phyloP scores from a whole-genome alignment of 2,113 vertebrate genomes.

The Eleginops maclovinus region DNA sequence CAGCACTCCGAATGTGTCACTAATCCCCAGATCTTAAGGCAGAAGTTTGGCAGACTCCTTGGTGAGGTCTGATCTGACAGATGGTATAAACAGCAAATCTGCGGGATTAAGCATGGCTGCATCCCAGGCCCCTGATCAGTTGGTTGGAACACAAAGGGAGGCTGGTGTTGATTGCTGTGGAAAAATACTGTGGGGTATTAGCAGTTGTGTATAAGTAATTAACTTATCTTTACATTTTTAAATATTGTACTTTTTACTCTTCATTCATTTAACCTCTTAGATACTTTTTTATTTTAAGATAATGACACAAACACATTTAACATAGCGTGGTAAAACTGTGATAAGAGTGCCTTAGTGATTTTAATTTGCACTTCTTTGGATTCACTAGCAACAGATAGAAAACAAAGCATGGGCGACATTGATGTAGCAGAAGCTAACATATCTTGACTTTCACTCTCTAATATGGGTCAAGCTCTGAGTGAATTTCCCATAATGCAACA shows the following conservation, averaged over 20 bases:
- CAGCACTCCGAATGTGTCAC: conserved; percentile 1
- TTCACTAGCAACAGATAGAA: background rate
- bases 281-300: background rate
- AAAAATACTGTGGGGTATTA: background rate
- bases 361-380: background rate
- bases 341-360: background rate
- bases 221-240: background rate
- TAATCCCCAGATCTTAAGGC: background rate
- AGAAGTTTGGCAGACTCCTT: conserved; percentile 22
- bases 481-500: background rate
- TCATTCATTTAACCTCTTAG: background rate
- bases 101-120: conserved; percentile 48
- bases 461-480: background rate
- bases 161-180: background rate
- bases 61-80: conserved; percentile 45
- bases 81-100: conserved; percentile 48
- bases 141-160: conserved; percentile 11
- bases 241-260: background rate
- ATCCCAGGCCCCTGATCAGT: background rate
- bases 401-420: background rate
- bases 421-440: background rate
- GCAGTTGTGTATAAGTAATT: background rate
- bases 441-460: background rate
- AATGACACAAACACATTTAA: background rate
- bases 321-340: background rate